Conservation (phyloP, 2,113 vertebrate species). For the Aythya baeri region DNA sequence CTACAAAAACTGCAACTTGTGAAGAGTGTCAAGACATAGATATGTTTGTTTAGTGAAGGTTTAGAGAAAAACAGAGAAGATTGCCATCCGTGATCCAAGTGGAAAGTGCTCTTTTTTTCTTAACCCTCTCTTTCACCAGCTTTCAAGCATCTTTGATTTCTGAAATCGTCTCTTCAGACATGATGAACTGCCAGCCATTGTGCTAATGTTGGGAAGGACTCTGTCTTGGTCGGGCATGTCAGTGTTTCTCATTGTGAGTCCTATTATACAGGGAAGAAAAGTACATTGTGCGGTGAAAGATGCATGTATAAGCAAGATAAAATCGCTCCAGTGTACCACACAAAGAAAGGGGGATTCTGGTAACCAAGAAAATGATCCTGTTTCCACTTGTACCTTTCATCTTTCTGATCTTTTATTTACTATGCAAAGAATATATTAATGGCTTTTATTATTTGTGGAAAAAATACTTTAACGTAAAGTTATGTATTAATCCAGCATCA, state of each 20-base stretch:
- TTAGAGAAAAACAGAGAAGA: background rate
- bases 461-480: background rate
- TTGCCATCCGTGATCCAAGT: background rate
- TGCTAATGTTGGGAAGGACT: background rate
- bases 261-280: background rate
- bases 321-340: background rate
- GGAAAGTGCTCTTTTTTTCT: background rate
- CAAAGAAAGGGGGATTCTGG: background rate
- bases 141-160: background rate
- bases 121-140: background rate
- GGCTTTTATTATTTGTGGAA: slow-evolving; percentile 9
- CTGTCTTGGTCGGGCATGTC: background rate
- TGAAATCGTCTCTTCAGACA: background rate
- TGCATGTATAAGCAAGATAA: background rate
- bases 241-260: background rate
- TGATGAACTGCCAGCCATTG: background rate
- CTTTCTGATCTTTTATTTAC: background rate
- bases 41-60: background rate
- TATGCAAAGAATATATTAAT: background rate
- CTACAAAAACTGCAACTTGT: background rate
- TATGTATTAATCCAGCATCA: background rate
- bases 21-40: background rate
- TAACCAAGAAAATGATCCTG: background rate
- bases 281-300: background rate
- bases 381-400: background rate